Evolutionary conservation across 2,113 vertebrate genomes (phyloP), one percentile per base, ranked within the genome.

Genomic region (Peromyscus maniculatus): DNA sequence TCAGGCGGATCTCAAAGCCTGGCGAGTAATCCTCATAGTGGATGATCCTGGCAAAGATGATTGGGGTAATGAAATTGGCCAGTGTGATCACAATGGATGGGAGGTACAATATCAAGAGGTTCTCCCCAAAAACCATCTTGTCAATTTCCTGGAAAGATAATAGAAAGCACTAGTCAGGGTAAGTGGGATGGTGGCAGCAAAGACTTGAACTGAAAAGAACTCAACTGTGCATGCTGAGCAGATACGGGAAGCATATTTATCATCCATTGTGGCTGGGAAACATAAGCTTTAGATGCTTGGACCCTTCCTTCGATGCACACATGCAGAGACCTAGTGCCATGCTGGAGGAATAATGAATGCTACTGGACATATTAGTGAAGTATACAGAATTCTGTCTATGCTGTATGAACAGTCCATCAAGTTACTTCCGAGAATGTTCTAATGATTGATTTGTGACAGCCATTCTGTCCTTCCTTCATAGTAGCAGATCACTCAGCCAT

Each of bases 11-110:
- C 98, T 99, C 99, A 95, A 99, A 99, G 87, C 99, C 99, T 4
- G 99, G 99, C 0, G 99, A 99, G 95, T 99, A 99, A 96, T 99
- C 99, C 98, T 99, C 99, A 46, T 97, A 99, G 97, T 66, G 97
- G 94, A 99, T 99, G 98, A 99, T 99, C 77, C 98, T 28, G 6
- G 99, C 99, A 97, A 99, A 99, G 89, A 99, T 98, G 49, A 99
- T 91, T 0, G 99, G 99, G 11, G 99, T 99, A 90, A 99, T 97
- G 97, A 99, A 99, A 98, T 99, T 99, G 93, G 99, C 99, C 97
- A 99, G 6, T 0, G 99, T 99, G 98, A 99, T 99, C 72, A 99
- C 99, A 0, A 99, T 99, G 13, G 99, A 99, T 22, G 99, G 99
- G 3, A 99, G 98, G 96, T 99, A 99, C 91, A 99, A 98, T 55